phyloP scores from a whole-genome alignment of 2,113 vertebrate species.

The Tursiops truncatus region DNA sequence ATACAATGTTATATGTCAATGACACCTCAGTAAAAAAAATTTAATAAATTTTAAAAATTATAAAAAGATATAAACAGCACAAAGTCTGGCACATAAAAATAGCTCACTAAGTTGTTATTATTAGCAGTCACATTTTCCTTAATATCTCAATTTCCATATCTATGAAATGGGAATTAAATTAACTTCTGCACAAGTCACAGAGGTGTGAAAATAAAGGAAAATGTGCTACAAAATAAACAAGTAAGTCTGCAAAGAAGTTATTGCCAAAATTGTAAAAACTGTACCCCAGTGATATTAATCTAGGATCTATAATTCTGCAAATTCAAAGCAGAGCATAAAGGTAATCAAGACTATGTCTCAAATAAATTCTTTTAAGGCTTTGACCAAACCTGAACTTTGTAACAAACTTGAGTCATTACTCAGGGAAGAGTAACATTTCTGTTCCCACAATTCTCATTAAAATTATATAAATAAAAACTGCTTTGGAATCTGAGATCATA shows the following conservation, averaged over 20 bases:
- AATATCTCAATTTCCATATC: not conserved
- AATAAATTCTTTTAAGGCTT: not conserved
- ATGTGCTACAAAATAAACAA: not conserved
- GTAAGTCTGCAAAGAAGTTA: not conserved
- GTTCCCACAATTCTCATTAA: not conserved
- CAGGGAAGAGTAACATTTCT: not conserved
- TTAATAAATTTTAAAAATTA: not conserved
- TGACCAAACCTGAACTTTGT: not conserved
- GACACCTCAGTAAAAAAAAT: not conserved
- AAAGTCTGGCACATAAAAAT: not conserved
- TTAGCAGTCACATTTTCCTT: not conserved
- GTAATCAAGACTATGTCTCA: not conserved
- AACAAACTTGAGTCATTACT: not conserved
- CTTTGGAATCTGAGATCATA: slow-evolving; percentile 6
- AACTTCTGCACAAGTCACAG: not conserved
- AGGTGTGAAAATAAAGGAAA: not conserved
- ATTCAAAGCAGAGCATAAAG: not conserved
- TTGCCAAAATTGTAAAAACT: not conserved
- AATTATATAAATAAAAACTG: not conserved
- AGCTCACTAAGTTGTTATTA: not conserved
- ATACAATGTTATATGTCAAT: not conserved
- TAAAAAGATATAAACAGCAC: not conserved
- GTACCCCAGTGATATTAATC: not conserved
- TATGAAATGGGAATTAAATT: not conserved
- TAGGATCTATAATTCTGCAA: not conserved